A percentile compares a stretch with the other conserved stretches of the same genome.
Conservation (phyloP, 2,113 vertebrate species). For the Eublepharis macularius region DNA sequence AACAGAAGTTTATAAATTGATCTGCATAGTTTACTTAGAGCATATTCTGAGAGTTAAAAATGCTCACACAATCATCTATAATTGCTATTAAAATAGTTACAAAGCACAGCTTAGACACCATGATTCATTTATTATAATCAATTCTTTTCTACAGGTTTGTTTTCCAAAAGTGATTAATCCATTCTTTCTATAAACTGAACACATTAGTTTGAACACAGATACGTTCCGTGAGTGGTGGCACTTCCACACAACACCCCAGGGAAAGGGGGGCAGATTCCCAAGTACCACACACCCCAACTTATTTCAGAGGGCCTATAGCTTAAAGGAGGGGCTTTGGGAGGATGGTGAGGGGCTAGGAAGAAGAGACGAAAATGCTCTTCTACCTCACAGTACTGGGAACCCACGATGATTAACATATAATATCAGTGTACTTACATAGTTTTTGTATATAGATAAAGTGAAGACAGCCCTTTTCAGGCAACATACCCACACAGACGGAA, state of each 20-base stretch:
- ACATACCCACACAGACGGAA: too few species aligned
- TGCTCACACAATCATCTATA: background rate
- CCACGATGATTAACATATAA: too few species aligned
- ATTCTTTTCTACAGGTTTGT: background rate
- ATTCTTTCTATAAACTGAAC: background rate
- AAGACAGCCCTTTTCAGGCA: too few species aligned
- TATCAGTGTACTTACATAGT: too few species aligned
- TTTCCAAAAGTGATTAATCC: background rate
- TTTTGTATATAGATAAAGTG: too few species aligned
- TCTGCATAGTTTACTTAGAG: background rate
- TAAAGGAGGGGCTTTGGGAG: background rate
- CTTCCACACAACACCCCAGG: background rate
- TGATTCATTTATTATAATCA: background rate
- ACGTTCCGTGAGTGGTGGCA: too few species aligned
- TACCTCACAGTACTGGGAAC: background rate
- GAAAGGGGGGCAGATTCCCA: too few species aligned
- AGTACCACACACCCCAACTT: background rate
- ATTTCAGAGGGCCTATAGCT: background rate
- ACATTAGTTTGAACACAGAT: background rate
- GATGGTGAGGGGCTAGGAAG: too few species aligned
- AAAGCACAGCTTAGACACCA: background rate
- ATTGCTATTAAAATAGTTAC: too few species aligned
- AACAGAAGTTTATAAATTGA: background rate
- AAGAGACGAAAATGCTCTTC: background rate
- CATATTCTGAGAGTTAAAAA: background rate